phyloP scores from a whole-genome alignment of 2,888 invertebrate species.

The Syrphus vitripennis region DNA sequence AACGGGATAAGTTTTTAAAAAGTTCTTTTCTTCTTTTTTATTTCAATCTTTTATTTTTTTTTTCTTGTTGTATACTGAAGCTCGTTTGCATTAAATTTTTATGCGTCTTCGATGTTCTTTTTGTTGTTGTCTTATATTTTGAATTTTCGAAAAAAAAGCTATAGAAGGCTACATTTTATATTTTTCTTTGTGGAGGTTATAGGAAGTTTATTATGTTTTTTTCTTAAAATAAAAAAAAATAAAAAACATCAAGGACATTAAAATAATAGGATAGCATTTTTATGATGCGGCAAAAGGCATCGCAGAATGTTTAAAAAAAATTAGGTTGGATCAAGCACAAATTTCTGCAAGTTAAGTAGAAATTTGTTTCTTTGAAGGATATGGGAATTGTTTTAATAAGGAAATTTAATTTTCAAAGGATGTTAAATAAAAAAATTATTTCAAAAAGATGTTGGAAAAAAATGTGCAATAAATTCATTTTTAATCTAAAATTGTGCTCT shows the following conservation, averaged over 20 bases:
- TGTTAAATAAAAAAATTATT: no score
- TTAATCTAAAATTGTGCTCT: no score
- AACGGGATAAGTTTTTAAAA: slow-evolving; percentile 64
- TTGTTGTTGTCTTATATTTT: not conserved
- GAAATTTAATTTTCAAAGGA: not conserved
- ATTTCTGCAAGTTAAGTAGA: not conserved
- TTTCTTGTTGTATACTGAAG: not conserved
- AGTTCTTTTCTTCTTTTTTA: slow-evolving; percentile 14
- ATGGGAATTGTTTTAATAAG: not conserved
- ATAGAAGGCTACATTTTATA: slow-evolving; percentile 15
- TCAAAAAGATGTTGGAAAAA: no score
- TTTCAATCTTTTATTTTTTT: not conserved
- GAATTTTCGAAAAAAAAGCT: not conserved
- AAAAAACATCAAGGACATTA: not conserved
- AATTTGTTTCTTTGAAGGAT: not conserved
- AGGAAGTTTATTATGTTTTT: not conserved
- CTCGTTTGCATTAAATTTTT: slow-evolving; percentile 63
- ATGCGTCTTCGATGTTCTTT: slow-evolving; percentile 53
- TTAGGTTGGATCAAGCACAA: not conserved
- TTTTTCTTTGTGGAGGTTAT: not conserved
- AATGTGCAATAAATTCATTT: no score
- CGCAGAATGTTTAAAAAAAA: not conserved
- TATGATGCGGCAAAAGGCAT: slow-evolving; percentile 12
- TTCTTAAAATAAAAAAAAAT: no score
- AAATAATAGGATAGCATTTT: slow-evolving; percentile 1